Base-by-base conservation (phyloP, 2,113 vertebrate genomes). In the Paradoxurus hermaphroditus region DNA sequence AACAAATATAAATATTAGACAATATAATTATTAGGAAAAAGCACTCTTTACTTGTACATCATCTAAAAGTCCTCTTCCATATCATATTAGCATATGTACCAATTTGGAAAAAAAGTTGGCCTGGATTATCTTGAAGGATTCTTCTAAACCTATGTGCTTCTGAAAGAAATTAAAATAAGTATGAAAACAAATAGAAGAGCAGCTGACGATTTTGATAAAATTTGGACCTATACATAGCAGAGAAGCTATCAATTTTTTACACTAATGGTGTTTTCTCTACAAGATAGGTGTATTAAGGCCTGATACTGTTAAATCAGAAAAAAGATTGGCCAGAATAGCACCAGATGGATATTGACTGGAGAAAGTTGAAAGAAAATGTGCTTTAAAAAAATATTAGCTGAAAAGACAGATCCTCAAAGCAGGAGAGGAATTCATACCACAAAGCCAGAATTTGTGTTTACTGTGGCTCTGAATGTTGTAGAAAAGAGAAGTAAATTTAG, bases 331-430 rank as follows among this genome's bases (percentile, higher is more conserved):
- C 88, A 79, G 92, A 81, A 27, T 4, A 79, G 27, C 19, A 70
- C 77, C 68, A 67, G 84, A 59, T 81, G 19, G 15, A 75, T 73
- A 86, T 25, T 31, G 46, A 88, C 44, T 31, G 5, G 14, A 5
- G 39, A n/a, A 91, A 14, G 39, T 41, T 70, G 51, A 36, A 41
- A 86, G 9, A 49, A 68, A 91, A 85, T 46, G 14, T 79, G 51
- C 51, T 90, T 91, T 65, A 72, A 75, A 96, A 73, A 97, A 85
- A 82, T 89, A 94, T 81, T 94, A 90, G 81, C 15, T 84, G 70
- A 75, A 94, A 90, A 95, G 85, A 86, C 4, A 90, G 46, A 88
- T 91, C 44, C 36, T 88, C 31, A 83, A 94, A 63, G 51, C 9
- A 70, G 51, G 39, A 96, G 34, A 94, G 62, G 59, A 90, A 72